A percentile compares a stretch with the other conserved stretches of the same genome.
Evolutionary conservation across 2,888 invertebrate species (phyloP).

Genomic region (Aleiodes alternator): DNA sequence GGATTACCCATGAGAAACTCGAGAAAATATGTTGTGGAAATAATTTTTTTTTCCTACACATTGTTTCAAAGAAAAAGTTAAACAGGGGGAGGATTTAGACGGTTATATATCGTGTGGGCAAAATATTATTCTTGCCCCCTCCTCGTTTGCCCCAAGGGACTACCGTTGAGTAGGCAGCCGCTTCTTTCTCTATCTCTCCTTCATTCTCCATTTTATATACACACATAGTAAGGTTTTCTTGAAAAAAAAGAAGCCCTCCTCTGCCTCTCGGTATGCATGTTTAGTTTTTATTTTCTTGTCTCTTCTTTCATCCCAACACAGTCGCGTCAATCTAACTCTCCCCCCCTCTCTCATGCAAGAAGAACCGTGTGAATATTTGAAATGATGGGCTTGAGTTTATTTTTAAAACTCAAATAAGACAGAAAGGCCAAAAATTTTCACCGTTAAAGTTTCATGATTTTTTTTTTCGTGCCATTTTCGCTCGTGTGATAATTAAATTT

Average conservation of each 20-base stretch:
- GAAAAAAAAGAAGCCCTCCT: neutral
- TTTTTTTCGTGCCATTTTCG: constrained; percentile 4
- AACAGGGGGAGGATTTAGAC: constrained; percentile 48
- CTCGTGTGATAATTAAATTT: too few species aligned
- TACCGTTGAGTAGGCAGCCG: constrained; percentile 36
- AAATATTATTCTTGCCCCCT: constrained; percentile 57
- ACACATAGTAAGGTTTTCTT: constrained; percentile 45
- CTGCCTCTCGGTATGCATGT: constrained; percentile 20
- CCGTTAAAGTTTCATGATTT: constrained; percentile 1
- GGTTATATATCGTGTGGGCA: constrained; percentile 44
- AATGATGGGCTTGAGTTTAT: constrained; percentile 50
- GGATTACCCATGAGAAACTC: constrained; percentile 6
- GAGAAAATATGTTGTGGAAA: too few species aligned
- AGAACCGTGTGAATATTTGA: constrained; percentile 70
- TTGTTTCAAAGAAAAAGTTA: constrained; percentile 51
- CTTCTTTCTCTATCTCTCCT: neutral
- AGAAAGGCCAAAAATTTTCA: neutral
- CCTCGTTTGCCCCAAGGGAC: constrained; percentile 20
- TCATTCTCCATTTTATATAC: constrained; percentile 5
- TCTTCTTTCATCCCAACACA: constrained; percentile 50
- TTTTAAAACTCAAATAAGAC: constrained; percentile 18
- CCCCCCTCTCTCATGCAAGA: constrained; percentile 45
- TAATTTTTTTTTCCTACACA: too few species aligned
- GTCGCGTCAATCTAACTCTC: constrained; percentile 49
- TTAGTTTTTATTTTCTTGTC: constrained; percentile 32